Base-by-base conservation (phyloP, 2,113 vertebrate species). In the Corythaixoides concolor region DNA sequence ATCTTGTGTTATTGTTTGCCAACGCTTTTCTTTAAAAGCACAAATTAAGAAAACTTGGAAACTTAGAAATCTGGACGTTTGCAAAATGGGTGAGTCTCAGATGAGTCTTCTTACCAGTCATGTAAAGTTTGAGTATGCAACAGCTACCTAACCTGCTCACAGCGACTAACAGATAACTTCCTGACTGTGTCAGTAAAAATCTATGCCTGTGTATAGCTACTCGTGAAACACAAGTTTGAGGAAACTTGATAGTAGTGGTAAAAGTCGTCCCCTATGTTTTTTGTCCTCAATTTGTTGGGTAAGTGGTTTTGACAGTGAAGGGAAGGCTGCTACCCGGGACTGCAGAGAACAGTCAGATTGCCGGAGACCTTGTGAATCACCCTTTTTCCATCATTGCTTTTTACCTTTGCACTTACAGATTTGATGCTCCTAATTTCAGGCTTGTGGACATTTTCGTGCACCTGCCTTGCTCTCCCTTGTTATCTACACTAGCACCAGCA, bases 1-100 rank as follows among this genome's bases (percentile, higher is more conserved):
- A 56, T 73, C 39, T 49, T 59, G 17, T 72, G 56, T 33, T 27
- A 33, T 73, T 96, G 27, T 85, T 96, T 72, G 18, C 3, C 8
- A 87, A 9, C 35, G 20, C 22, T 78, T 72, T 91, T 39, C 24
- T 72, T 79, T 84, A 89, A 80, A 88, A 76, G n/a, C 52, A 78
- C 45, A 86, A 93, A 81, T 91, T 75, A 92, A 95, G 96, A 90
- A 91, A 88, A 80, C 19, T 30, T 73, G 60, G 21, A 82, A 43
- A 78, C 4, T 15, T 72, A 93, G 77, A 89, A 82, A 79, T 73
- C 18, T 75, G 28, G 60, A 41, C 23, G 14, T 94, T 94, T 90
- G 45, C 79, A 93, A 93, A 97, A 97, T 64, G 17, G 23, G 32
- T 75, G 72, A 39, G 23, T 66, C 32, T 41, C 15, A 47, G 33